Evolutionary conservation across 2,113 vertebrate genomes (phyloP).

Genomic region (Sapayoa aenigma): DNA sequence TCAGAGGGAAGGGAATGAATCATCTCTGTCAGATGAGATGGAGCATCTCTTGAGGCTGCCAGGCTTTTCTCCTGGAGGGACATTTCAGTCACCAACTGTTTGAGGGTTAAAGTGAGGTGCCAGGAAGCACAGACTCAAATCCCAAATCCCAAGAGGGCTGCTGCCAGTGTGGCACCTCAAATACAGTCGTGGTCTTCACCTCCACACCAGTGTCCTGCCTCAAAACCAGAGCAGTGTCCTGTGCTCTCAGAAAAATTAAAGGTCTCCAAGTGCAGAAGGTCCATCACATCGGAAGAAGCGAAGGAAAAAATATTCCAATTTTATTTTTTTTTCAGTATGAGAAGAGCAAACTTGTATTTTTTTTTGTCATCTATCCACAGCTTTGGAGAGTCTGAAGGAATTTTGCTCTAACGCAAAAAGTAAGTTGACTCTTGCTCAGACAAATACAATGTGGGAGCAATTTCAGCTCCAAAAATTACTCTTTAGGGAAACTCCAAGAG

Average conservation of each 20-base stretch:
- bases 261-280: neutral
- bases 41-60: neutral
- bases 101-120: neutral
- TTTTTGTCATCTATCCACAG: neutral
- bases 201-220: neutral
- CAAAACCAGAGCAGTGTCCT: neutral
- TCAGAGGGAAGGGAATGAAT: fast-evolving
- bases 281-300: neutral
- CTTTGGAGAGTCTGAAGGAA: neutral
- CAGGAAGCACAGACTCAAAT: neutral
- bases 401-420: neutral
- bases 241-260: fast-evolving
- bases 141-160: neutral
- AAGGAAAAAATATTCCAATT: neutral
- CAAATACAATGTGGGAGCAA: fast-evolving
- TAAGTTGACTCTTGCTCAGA: neutral
- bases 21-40: neutral
- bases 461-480: neutral
- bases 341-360: neutral
- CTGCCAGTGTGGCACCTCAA: neutral
- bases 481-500: neutral
- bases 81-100: neutral
- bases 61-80: neutral
- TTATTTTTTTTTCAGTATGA: neutral
- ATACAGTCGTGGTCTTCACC: neutral